A percentile compares a stretch with the other conserved stretches of the same genome.
Conservation (phyloP, 2,888 invertebrate genomes). For the Lacanobia oleracea region DNA sequence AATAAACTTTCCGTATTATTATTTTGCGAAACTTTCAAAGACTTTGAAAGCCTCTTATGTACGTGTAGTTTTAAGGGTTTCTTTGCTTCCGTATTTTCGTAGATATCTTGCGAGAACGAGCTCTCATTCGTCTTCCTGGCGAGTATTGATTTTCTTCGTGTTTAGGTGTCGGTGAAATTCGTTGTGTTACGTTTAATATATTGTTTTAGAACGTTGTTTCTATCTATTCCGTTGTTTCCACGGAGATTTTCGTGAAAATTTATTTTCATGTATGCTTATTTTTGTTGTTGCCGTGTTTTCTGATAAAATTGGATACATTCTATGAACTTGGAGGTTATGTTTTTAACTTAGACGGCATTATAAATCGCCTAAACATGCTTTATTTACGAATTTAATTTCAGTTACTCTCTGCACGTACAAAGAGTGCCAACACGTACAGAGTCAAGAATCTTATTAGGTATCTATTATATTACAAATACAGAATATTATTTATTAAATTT, state of each 20-base stretch:
- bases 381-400: not conserved
- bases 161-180: slow-evolving; percentile 51
- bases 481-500: too few relatives aligned
- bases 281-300: not conserved
- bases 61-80: slow-evolving; percentile 50
- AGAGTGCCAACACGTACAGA: too few relatives aligned
- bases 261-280: slow-evolving; percentile 14
- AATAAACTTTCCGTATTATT: slow-evolving; percentile 65
- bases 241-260: not conserved
- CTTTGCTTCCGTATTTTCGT: slow-evolving; percentile 48
- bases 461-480: too few relatives aligned
- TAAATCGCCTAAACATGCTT: not conserved
- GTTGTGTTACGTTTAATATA: slow-evolving; percentile 45
- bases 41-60: slow-evolving; percentile 42
- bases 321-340: not conserved
- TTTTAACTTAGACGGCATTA: not conserved
- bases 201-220: slow-evolving; percentile 15
- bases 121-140: slow-evolving; percentile 37
- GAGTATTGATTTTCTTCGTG: slow-evolving; percentile 58
- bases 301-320: not conserved
- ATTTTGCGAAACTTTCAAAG: slow-evolving; percentile 61
- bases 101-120: not conserved
- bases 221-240: slow-evolving; percentile 14
- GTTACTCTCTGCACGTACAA: too few relatives aligned
- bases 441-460: too few relatives aligned